Percentiles rank a stretch among this genome's conserved stretches.
phyloP scores from a whole-genome alignment of 2,888 invertebrate genomes.

The Volucella bombylans region DNA sequence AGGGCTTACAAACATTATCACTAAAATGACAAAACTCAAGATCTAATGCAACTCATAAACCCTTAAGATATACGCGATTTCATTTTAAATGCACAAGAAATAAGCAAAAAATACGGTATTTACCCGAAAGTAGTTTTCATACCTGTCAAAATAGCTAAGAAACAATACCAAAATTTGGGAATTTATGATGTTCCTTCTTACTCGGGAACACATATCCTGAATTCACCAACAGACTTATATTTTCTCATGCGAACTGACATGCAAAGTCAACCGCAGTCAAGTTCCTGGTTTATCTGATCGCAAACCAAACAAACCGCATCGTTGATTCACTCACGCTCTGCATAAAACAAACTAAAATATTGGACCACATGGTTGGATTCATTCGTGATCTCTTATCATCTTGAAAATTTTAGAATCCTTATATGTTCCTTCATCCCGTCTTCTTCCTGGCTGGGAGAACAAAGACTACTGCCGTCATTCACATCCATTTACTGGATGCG shows the following conservation, averaged over 20 bases:
- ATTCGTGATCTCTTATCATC: slow-evolving; percentile 61
- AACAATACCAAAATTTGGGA: slow-evolving; percentile 8
- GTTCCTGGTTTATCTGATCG: slow-evolving; percentile 55
- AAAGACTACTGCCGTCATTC: slow-evolving; percentile 29
- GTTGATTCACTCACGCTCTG: slow-evolving; percentile 26
- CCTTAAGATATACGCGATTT: too few relatives aligned
- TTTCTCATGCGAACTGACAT: slow-evolving; percentile 14
- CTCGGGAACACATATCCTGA: background rate
- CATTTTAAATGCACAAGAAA: too few relatives aligned
- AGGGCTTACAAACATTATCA: too few relatives aligned
- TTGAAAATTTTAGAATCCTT: slow-evolving; percentile 39
- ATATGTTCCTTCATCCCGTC: slow-evolving; percentile 1
- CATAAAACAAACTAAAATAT: slow-evolving; percentile 61
- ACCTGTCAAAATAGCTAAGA: background rate
- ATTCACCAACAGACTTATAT: slow-evolving; percentile 3
- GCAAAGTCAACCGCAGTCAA: slow-evolving; percentile 46
- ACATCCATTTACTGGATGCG: slow-evolving; percentile 55
- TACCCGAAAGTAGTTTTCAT: too few relatives aligned
- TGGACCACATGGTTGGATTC: slow-evolving; percentile 60
- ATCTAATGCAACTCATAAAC: too few relatives aligned
- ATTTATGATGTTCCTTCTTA: background rate
- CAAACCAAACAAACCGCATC: slow-evolving; percentile 46
- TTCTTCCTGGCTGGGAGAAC: slow-evolving; percentile 20
- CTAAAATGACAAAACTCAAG: too few relatives aligned
- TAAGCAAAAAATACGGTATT: too few relatives aligned